phyloP scores from a whole-genome alignment of 2,888 invertebrate genomes.

The Sinopyrophorus schimmeli region DNA sequence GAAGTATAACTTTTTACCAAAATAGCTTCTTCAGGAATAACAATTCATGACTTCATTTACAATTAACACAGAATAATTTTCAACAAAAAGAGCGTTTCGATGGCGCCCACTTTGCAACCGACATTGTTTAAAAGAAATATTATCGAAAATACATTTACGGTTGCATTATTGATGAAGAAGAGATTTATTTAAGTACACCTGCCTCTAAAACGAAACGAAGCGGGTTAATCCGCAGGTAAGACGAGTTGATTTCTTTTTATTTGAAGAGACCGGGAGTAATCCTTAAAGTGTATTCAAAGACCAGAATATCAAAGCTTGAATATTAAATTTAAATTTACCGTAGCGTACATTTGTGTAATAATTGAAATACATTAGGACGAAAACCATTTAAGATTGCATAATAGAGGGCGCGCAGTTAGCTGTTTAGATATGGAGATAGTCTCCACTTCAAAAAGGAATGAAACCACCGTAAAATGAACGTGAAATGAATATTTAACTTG shows the following conservation, averaged over 20 bases:
- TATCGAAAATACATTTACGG: too few relatives aligned
- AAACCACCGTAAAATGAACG: slow-evolving; percentile 46
- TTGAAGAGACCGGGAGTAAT: slow-evolving; percentile 13
- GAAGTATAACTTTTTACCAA: too few relatives aligned
- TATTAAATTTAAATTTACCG: slow-evolving; percentile 30
- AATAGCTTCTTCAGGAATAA: too few relatives aligned
- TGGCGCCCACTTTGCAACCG: too few relatives aligned
- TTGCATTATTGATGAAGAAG: too few relatives aligned
- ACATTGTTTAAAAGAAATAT: too few relatives aligned
- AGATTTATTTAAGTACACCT: too few relatives aligned
- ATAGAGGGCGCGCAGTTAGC: slow-evolving; percentile 32
- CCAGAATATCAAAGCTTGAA: slow-evolving; percentile 23
- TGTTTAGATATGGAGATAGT: slow-evolving; percentile 40
- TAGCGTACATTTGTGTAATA: slow-evolving; percentile 30
- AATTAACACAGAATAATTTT: too few relatives aligned
- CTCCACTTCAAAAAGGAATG: slow-evolving; percentile 45
- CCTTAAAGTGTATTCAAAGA: slow-evolving; percentile 20
- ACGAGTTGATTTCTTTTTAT: slow-evolving; percentile 6
- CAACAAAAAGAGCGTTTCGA: too few relatives aligned
- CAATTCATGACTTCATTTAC: too few relatives aligned
- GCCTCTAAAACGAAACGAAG: slow-evolving; percentile 3
- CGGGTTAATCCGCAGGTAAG: slow-evolving; percentile 9
- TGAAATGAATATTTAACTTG: slow-evolving; percentile 48
- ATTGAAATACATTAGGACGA: slow-evolving; percentile 36
- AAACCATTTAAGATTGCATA: slow-evolving; percentile 32